Conservation (phyloP, 2,888 invertebrate genomes). For the Hirtodrosophila confusa region DNA sequence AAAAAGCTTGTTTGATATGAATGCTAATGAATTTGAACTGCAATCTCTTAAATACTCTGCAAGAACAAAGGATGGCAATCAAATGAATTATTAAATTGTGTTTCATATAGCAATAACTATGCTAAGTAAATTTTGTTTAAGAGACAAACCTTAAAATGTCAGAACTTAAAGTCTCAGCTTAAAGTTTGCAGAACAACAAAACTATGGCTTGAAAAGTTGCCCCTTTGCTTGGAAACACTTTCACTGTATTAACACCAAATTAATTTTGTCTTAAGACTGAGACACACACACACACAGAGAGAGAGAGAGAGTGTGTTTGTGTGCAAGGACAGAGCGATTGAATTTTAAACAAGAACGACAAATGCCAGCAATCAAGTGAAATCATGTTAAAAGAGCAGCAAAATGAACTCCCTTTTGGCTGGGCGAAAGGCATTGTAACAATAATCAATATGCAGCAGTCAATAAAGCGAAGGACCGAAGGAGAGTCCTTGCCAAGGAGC, state of each 20-base stretch:
- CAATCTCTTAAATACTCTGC: too few relatives aligned
- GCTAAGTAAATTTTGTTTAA: too few relatives aligned
- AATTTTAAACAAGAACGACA: constrained; percentile 72
- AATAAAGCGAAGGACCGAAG: constrained; percentile 44
- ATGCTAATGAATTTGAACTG: too few relatives aligned
- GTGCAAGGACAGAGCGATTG: constrained; percentile 49
- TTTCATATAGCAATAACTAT: too few relatives aligned
- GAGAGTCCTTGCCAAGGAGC: constrained; percentile 44
- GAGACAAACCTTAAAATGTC: not conserved
- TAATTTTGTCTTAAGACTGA: constrained; percentile 44
- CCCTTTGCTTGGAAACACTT: constrained; percentile 56
- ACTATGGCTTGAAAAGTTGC: constrained; percentile 33
- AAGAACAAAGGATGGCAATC: too few relatives aligned
- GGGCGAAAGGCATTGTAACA: constrained; percentile 54
- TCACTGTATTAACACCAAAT: constrained; percentile 77
- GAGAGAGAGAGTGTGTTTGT: constrained; percentile 12
- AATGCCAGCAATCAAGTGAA: constrained; percentile 64
- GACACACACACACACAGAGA: constrained; percentile 6
- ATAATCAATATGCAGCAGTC: constrained; percentile 80
- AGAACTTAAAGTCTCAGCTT: constrained; percentile 18
- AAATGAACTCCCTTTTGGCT: constrained; percentile 46
- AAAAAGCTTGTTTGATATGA: too few relatives aligned
- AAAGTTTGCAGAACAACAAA: constrained; percentile 30
- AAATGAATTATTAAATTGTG: too few relatives aligned
- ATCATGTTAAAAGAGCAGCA: constrained; percentile 38